These are phyloP conservation scores for Dioctria linearis DNA, from an alignment of 2,888 invertebrate genomes.

Conservation along the genomic window DNA sequence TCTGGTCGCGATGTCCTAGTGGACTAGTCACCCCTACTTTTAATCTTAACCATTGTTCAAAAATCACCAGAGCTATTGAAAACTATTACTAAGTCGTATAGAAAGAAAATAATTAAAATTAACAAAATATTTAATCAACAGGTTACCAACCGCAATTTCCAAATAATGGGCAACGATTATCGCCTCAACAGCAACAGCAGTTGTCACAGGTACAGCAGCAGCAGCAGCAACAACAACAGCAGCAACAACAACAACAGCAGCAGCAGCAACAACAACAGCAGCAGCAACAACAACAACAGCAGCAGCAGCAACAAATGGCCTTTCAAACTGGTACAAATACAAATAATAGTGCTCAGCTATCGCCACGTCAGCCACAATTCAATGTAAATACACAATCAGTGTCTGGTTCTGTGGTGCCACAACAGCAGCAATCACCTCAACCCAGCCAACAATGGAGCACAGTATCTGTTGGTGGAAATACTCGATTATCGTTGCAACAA, in stretches of 20 bases:
- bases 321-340: slow-evolving; percentile 62
- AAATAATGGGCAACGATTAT: slow-evolving; percentile 68
- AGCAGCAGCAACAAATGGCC: slow-evolving; percentile 65
- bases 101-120: not conserved
- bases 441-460: slow-evolving; percentile 60
- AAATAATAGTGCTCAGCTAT: slow-evolving; percentile 67
- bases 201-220: slow-evolving; percentile 61
- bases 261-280: slow-evolving; percentile 66
- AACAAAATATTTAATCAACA: slow-evolving; percentile 53
- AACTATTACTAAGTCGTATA: not conserved
- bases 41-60: too few relatives aligned
- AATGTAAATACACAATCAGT: slow-evolving; percentile 61
- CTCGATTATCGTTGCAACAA: slow-evolving; percentile 77
- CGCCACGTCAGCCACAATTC: slow-evolving; percentile 68
- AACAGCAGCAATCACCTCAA: slow-evolving; percentile 61
- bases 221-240: slow-evolving; percentile 66
- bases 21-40: too few relatives aligned
- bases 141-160: slow-evolving; percentile 68
- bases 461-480: slow-evolving; percentile 60
- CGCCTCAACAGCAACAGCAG: slow-evolving; percentile 68
- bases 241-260: slow-evolving; percentile 61
- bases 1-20: too few relatives aligned
- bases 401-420: slow-evolving; percentile 60
- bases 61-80: too few relatives aligned
- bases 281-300: slow-evolving; percentile 62